A percentile compares a stretch with the other conserved stretches of the same genome.
These are phyloP conservation scores for Artemia sp. DNA, from an alignment of 2,888 invertebrate genomes.

Conservation along the genomic window DNA sequence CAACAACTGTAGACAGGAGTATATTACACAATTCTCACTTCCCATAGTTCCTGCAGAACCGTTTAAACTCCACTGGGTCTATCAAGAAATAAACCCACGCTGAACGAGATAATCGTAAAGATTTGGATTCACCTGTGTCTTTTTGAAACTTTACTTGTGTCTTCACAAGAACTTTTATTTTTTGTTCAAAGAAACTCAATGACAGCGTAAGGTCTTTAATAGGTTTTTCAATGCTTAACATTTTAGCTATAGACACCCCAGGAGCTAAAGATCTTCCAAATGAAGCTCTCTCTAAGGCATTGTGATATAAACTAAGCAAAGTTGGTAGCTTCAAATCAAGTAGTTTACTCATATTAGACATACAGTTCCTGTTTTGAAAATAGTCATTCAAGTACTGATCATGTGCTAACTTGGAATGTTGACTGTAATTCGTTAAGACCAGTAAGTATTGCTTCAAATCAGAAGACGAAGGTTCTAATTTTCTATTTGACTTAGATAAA, in stretches of 20 bases:
- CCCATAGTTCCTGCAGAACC: background rate
- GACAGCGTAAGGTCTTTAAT: background rate
- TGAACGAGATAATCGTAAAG: background rate
- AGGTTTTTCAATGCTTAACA: background rate
- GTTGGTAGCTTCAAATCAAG: too few species aligned
- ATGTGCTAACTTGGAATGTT: too few species aligned
- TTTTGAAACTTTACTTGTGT: background rate
- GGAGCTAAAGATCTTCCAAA: conserved; percentile 2
- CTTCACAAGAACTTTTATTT: background rate
- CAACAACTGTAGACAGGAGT: too few species aligned
- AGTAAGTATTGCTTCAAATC: too few species aligned
- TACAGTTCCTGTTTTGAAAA: too few species aligned
- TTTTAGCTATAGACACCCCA: background rate
- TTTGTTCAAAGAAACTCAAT: background rate
- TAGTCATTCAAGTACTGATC: too few species aligned
- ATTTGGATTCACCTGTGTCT: background rate
- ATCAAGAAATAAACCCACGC: background rate
- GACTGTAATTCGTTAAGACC: too few species aligned
- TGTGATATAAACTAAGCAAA: too few species aligned
- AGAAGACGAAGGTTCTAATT: background rate
- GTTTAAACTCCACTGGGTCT: conserved; percentile 4
- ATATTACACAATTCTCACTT: too few species aligned
- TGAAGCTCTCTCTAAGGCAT: background rate
- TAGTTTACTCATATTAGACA: too few species aligned
- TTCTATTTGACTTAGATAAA: background rate